phyloP scores from a whole-genome alignment of 2,113 vertebrate species.

The Fulica atra region DNA sequence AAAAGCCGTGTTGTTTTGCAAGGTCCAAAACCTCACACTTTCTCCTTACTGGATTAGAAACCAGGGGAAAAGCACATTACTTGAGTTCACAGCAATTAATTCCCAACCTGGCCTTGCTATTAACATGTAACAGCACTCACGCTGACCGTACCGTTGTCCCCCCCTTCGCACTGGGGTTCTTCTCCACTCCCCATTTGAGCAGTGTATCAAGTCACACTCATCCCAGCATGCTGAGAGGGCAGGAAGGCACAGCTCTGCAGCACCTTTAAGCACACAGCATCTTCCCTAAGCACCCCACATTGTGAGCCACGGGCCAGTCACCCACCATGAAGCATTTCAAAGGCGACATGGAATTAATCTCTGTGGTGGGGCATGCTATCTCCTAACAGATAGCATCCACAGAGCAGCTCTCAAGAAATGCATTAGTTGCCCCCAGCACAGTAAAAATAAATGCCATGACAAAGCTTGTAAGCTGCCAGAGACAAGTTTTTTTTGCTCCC shows the following conservation, averaged over 20 bases:
- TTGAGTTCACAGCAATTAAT: background rate
- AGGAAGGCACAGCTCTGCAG: background rate
- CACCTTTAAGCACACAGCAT: background rate
- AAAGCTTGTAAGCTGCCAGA: background rate
- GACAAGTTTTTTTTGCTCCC: background rate
- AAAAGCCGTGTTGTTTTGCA: constrained; percentile 26
- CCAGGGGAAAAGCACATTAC: background rate
- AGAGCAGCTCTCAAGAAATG: background rate
- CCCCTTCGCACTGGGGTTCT: background rate
- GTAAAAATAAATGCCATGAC: constrained; percentile 18
- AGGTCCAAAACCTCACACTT: constrained; percentile 21
- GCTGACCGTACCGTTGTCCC: background rate
- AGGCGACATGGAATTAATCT: background rate
- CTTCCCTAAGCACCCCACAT: background rate
- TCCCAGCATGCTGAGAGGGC: fast-evolving
- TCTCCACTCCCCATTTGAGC: fast-evolving
- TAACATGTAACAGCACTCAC: background rate
- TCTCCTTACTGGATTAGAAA: constrained; percentile 30
- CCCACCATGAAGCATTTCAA: background rate
- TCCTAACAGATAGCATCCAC: background rate
- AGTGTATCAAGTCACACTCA: background rate
- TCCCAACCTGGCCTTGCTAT: background rate
- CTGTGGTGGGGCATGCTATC: background rate
- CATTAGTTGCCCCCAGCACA: background rate
- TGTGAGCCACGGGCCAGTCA: background rate